A percentile compares a stretch with the other conserved stretches of the same genome.
phyloP scores from a whole-genome alignment of 2,113 vertebrate genomes.

The Cryptotis parvus region DNA sequence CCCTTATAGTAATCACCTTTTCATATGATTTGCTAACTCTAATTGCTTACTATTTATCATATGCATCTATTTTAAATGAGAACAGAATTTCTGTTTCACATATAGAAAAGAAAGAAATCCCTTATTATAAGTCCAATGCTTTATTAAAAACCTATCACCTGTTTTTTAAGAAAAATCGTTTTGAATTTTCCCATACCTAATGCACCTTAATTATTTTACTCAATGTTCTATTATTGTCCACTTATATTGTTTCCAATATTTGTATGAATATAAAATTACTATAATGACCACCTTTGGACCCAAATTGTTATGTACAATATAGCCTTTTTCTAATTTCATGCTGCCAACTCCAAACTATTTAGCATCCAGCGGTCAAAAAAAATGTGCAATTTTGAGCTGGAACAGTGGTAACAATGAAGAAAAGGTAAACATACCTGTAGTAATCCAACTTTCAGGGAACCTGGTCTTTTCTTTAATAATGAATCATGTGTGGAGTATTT shows the following conservation, averaged over 20 bases:
- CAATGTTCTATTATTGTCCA: not conserved
- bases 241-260: not conserved
- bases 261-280: not conserved
- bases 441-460: accelerated
- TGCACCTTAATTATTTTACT: not conserved
- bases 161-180: not conserved
- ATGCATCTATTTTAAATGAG: not conserved
- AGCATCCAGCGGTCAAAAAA: conserved; percentile 14
- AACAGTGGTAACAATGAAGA: not conserved
- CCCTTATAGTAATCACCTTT: not conserved
- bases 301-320: not conserved
- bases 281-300: not conserved
- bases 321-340: not conserved
- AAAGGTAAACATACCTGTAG: not conserved
- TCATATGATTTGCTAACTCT: not conserved
- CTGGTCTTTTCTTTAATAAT: not conserved
- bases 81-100: not conserved
- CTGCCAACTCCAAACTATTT: not conserved
- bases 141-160: not conserved
- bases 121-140: not conserved
- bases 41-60: not conserved
- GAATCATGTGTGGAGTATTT: too few relatives aligned
- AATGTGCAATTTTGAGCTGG: not conserved
- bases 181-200: conserved; percentile 5
- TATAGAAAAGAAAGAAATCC: not conserved